Conservation (phyloP, 2,888 invertebrate genomes). For the Schizaphis graminum region DNA sequence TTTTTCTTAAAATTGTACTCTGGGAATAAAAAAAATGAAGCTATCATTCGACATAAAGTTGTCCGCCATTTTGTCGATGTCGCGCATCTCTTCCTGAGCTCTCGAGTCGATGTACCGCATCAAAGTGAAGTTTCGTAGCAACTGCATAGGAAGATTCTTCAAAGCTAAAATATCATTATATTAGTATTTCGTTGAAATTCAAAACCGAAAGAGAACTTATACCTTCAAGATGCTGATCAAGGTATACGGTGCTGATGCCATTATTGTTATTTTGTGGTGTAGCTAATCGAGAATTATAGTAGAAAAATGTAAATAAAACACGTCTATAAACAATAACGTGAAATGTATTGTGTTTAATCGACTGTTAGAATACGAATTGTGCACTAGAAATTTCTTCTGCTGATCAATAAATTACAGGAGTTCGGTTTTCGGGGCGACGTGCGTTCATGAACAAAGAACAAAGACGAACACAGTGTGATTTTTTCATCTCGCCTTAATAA, state of each 20-base stretch:
- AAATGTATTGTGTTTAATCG: no score
- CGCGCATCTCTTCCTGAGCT: constrained; percentile 90
- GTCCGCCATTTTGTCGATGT: constrained; percentile 89
- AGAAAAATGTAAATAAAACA: no score
- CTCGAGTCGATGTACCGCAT: constrained; percentile 96
- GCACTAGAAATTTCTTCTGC: no score
- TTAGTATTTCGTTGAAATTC: neutral
- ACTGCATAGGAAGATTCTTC: constrained; percentile 93
- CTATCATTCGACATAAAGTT: constrained; percentile 83
- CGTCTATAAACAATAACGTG: no score
- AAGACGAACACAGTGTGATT: no score
- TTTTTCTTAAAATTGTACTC: constrained; percentile 84
- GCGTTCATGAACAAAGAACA: no score
- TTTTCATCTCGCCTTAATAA: no score
- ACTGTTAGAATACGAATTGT: no score
- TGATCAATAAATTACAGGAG: no score
- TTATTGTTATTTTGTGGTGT: neutral
- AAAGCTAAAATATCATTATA: constrained; percentile 76
- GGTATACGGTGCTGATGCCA: constrained; percentile 85
- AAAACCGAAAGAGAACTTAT: constrained; percentile 73
- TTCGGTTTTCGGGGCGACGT: no score
- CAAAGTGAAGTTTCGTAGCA: constrained; percentile 94
- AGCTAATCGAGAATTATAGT: no score
- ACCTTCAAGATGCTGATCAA: constrained; percentile 97
- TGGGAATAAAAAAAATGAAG: no score